Conservation (phyloP, 2,797 vertebrate species). For the Tenualosa ilisha region DNA sequence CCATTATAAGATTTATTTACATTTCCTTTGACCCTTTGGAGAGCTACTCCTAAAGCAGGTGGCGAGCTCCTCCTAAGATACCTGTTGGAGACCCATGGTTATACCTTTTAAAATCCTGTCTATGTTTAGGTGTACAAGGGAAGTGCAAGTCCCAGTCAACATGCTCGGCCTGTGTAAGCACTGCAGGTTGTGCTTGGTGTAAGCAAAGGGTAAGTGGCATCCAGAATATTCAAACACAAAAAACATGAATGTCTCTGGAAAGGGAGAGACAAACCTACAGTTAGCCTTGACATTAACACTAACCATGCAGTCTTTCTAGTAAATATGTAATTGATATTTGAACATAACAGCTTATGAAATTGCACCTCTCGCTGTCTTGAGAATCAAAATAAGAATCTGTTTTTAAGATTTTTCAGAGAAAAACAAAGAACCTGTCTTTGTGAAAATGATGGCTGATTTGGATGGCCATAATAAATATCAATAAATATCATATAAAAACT, state of each 20-base stretch:
- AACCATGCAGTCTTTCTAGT: not conserved
- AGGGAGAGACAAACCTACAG: not conserved
- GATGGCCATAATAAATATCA: too few relatives aligned
- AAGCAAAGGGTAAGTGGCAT: not conserved
- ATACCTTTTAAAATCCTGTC: not conserved
- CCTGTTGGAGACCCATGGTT: too few relatives aligned
- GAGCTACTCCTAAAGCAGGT: too few relatives aligned
- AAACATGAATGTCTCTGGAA: not conserved
- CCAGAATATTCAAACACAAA: not conserved
- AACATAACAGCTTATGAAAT: not conserved
- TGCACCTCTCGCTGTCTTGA: too few relatives aligned
- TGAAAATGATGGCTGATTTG: too few relatives aligned
- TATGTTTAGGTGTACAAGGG: not conserved
- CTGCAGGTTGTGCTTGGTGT: constrained; percentile 3
- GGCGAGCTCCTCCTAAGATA: too few relatives aligned
- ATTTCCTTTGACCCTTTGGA: too few relatives aligned
- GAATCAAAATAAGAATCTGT: not conserved
- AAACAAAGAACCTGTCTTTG: too few relatives aligned
- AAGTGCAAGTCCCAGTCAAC: not conserved
- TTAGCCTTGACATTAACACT: not conserved
- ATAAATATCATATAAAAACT: too few relatives aligned
- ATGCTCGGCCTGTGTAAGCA: not conserved
- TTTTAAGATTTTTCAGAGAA: too few relatives aligned
- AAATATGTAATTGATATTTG: not conserved
- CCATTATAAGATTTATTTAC: too few relatives aligned